Conservation (phyloP, 2,797 vertebrate species). For the Pyrrhura leucotis region DNA sequence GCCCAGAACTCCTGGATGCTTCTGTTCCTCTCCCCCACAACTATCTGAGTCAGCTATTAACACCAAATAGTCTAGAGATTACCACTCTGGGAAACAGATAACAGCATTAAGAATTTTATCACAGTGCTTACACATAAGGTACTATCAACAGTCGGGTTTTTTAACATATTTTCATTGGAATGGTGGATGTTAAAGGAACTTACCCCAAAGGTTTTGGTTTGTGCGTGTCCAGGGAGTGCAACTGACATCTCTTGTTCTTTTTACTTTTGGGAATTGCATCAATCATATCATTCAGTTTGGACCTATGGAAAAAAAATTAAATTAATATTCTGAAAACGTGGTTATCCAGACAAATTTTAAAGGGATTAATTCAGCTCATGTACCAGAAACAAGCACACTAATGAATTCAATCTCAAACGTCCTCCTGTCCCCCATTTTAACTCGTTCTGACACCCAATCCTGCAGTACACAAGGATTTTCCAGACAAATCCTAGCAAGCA, state of each 20-base stretch:
- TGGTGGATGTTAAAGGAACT: slow-evolving; percentile 56
- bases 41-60: neutral
- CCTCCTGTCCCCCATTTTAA: neutral
- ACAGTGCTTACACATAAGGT: neutral
- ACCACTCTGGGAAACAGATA: neutral
- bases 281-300: slow-evolving; percentile 95
- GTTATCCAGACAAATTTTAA: neutral
- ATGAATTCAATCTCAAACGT: neutral
- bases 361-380: neutral
- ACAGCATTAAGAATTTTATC: neutral
- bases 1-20: neutral
- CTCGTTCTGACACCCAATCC: neutral
- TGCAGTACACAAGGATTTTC: neutral
- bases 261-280: slow-evolving; percentile 99
- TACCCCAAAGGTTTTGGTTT: slow-evolving; percentile 97
- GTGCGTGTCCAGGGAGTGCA: slow-evolving; percentile 98
- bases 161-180: neutral
- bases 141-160: neutral
- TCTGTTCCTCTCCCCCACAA: neutral
- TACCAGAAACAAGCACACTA: neutral
- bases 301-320: slow-evolving; percentile 73
- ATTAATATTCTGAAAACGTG: neutral
- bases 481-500: neutral
- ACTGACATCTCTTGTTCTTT: slow-evolving; percentile 97
- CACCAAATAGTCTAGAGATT: neutral